Conservation (phyloP, 2,888 invertebrate species). For the Drosophila borealis region DNA sequence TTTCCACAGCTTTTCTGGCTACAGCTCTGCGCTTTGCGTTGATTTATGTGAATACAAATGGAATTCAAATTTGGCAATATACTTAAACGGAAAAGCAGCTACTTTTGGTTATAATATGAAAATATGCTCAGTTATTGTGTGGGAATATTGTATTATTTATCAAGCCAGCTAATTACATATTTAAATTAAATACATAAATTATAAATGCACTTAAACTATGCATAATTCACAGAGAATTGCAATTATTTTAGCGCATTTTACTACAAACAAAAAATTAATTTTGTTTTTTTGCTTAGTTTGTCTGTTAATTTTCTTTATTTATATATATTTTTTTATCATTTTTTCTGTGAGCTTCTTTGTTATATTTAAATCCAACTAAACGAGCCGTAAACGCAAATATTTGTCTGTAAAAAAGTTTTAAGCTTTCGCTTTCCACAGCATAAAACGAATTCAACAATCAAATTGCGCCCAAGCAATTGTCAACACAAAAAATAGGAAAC, state of each 20-base stretch:
- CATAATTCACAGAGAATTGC: not conserved
- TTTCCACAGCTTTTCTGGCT: conserved; percentile 8
- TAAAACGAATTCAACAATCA: not conserved
- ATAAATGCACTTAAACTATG: too few species aligned
- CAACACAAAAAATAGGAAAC: not conserved
- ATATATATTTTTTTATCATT: not conserved
- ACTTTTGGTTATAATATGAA: not conserved
- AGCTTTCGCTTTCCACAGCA: too few species aligned
- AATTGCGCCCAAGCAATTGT: not conserved
- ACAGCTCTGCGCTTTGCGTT: not conserved
- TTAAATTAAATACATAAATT: too few species aligned
- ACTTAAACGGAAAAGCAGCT: not conserved
- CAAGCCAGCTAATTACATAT: too few species aligned
- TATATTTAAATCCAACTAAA: too few species aligned
- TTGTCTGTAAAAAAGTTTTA: too few species aligned
- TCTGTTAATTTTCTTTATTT: not conserved
- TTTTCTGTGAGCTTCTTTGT: too few species aligned
- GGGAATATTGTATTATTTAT: not conserved
- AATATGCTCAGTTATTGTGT: not conserved
- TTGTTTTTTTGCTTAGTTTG: not conserved
- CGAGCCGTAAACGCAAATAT: too few species aligned
- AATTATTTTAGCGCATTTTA: too few species aligned
- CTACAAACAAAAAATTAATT: too few species aligned
- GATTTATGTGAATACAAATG: conserved; percentile 20
- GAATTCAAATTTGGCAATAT: not conserved